phyloP scores from a whole-genome alignment of 2,888 invertebrate species.

The Cryptosula pallasiana region DNA sequence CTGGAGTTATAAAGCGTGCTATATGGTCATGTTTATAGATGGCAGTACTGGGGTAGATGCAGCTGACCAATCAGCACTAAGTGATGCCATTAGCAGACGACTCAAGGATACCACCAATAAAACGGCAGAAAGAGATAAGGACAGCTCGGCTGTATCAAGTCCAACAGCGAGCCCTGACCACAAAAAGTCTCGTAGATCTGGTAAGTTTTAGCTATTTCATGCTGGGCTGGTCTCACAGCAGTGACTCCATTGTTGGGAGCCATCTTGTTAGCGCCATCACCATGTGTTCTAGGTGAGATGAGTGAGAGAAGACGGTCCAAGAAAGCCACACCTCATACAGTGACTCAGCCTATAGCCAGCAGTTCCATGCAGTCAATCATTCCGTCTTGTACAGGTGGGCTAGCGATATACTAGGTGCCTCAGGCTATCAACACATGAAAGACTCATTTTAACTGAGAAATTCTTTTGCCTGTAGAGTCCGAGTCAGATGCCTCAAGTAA shows the following conservation, averaged over 20 bases:
- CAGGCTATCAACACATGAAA: too few species aligned
- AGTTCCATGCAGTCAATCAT: conserved; percentile 10
- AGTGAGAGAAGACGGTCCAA: neutral
- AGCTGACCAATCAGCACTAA: neutral
- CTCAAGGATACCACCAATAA: neutral
- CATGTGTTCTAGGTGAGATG: neutral
- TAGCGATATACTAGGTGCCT: too few species aligned
- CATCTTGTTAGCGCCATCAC: too few species aligned
- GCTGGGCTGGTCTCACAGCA: neutral
- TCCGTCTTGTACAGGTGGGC: conserved; percentile 5
- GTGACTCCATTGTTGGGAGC: neutral
- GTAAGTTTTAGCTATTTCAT: neutral
- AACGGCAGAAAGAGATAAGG: neutral
- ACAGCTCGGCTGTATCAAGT: neutral
- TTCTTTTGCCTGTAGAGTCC: neutral
- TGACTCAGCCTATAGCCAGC: conserved; percentile 13
- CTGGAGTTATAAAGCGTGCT: too few species aligned
- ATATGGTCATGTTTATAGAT: neutral
- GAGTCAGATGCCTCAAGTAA: neutral
- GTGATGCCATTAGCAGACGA: neutral
- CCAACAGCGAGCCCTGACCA: conserved; percentile 3
- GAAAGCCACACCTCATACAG: neutral
- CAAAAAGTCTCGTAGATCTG: neutral
- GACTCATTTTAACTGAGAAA: too few species aligned
- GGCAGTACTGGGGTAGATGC: neutral